Conservation (phyloP, 2,888 invertebrate species). For the Prosopocoilus inquinatus region DNA sequence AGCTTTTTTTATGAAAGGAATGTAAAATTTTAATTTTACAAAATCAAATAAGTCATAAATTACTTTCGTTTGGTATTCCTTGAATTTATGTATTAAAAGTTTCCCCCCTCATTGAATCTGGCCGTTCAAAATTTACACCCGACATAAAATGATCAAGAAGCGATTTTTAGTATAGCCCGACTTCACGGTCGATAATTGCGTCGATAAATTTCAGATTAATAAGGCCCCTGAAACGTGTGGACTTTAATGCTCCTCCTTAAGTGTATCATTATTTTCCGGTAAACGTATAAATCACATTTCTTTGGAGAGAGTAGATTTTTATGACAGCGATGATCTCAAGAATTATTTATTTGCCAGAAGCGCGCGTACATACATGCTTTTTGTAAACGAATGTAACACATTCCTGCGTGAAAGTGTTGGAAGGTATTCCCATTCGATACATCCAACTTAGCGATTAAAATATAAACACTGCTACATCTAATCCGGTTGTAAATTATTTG, state of each 20-base stretch:
- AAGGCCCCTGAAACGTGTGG: slow-evolving; percentile 6
- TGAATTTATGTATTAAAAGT: no score
- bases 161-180: no score
- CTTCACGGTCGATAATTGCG: not conserved
- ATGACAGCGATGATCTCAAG: not conserved
- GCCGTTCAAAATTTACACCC: no score
- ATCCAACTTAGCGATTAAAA: no score
- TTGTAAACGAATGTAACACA: slow-evolving; percentile 4
- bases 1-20: no score
- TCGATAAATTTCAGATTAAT: slow-evolving; percentile 12
- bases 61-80: no score
- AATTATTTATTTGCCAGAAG: slow-evolving; percentile 5
- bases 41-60: no score
- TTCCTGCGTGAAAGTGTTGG: slow-evolving; percentile 5
- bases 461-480: no score
- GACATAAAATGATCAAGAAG: no score
- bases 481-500: no score
- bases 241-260: slow-evolving; percentile 10
- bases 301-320: slow-evolving; percentile 4
- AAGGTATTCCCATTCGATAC: not conserved
- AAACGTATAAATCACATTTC: slow-evolving; percentile 11
- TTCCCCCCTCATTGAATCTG: no score
- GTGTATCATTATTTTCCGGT: slow-evolving; percentile 7
- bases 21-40: no score
- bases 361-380: not conserved